phyloP scores from a whole-genome alignment of 2,113 vertebrate genomes.

The Anoplopoma fimbria region DNA sequence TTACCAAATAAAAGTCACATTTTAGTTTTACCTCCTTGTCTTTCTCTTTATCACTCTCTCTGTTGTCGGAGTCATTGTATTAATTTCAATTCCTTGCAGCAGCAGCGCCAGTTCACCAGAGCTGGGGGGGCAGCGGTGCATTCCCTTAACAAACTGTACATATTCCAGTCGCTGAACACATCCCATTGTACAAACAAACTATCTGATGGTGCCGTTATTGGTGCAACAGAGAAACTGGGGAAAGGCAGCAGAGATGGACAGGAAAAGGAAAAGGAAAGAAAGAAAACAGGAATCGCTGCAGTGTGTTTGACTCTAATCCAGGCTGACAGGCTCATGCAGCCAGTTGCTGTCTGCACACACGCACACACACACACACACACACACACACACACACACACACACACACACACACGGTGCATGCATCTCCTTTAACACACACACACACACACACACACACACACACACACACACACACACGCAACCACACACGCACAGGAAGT shows the following conservation, averaged over 20 bases:
- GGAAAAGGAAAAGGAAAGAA: not conserved
- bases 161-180: not conserved
- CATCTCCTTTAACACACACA: no score
- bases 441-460: conserved; percentile 72
- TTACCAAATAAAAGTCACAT: not conserved
- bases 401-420: conserved; percentile 61
- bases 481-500: conserved; percentile 80
- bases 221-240: not conserved
- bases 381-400: conserved; percentile 58
- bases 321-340: conserved; percentile 83
- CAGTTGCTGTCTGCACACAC: conserved; percentile 69
- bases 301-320: conserved; percentile 83
- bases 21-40: not conserved
- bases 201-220: not conserved
- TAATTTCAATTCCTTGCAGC: not conserved
- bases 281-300: conserved; percentile 71
- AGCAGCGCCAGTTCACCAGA: not conserved
- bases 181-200: not conserved
- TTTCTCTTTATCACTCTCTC: not conserved
- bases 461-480: conserved; percentile 53
- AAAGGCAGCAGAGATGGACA: not conserved
- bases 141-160: not conserved
- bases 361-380: conserved; percentile 37
- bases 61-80: not conserved
- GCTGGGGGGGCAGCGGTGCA: not conserved